phyloP scores from a whole-genome alignment of 2,797 vertebrate genomes.

The Poliocrania exsul region DNA sequence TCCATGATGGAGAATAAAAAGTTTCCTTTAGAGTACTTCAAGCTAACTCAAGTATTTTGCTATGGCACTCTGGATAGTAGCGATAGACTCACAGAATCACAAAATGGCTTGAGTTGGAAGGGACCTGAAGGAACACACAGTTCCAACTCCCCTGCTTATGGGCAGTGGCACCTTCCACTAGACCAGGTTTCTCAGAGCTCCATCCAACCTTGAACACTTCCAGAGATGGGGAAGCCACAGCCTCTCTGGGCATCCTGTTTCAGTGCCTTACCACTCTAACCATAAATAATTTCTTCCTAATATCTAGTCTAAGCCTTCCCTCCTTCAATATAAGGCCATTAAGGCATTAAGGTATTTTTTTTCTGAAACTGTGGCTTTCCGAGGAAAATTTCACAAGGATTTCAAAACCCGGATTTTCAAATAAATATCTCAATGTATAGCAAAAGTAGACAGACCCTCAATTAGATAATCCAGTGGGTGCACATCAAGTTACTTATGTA shows the following conservation, averaged over 20 bases:
- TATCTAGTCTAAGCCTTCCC: neutral
- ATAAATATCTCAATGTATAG: neutral
- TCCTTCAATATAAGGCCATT: too few species aligned
- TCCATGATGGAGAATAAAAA: neutral
- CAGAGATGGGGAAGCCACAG: too few species aligned
- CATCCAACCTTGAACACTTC: neutral
- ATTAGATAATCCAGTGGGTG: neutral
- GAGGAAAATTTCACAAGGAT: neutral
- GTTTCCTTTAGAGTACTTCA: neutral
- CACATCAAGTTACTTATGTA: neutral
- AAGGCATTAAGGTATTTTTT: neutral
- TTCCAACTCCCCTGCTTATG: neutral
- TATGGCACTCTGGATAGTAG: neutral
- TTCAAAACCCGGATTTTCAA: neutral
- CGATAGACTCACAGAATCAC: neutral
- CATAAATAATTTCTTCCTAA: neutral
- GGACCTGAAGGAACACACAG: too few species aligned
- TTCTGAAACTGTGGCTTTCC: neutral
- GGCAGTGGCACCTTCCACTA: neutral
- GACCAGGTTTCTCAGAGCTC: neutral
- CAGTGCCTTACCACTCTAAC: neutral
- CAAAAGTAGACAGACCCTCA: neutral
- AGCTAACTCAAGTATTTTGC: neutral
- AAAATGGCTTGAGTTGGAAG: neutral
- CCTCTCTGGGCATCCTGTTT: neutral